Conservation (phyloP, 2,113 vertebrate species). For the Vireo altiloquus region DNA sequence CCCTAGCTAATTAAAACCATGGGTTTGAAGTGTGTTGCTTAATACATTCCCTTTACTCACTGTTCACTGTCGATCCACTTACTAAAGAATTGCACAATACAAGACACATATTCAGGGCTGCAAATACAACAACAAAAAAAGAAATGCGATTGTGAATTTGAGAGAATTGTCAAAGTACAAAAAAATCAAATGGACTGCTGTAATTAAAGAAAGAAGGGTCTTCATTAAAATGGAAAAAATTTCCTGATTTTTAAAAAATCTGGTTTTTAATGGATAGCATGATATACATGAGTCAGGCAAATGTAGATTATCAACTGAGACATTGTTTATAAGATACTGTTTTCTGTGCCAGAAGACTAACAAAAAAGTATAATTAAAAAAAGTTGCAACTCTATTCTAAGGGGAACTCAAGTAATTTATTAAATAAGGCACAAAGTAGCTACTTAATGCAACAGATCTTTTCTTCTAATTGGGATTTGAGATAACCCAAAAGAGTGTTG, state of each 20-base stretch:
- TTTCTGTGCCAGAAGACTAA: background rate
- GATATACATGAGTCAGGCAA: background rate
- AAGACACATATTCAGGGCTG: background rate
- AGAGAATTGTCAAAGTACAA: background rate
- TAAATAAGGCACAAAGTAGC: background rate
- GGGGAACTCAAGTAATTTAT: background rate
- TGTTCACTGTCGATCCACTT: background rate
- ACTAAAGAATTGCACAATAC: background rate
- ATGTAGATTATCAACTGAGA: background rate
- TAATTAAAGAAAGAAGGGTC: background rate
- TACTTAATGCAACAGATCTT: background rate
- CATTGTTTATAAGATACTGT: background rate
- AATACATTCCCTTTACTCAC: slow-evolving; percentile 12
- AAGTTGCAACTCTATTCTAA: background rate
- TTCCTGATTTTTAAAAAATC: background rate
- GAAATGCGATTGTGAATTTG: background rate
- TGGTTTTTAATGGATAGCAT: background rate
- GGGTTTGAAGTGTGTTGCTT: slow-evolving; percentile 20
- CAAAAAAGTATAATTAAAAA: background rate
- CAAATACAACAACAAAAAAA: background rate
- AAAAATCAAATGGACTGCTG: background rate
- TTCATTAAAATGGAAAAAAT: background rate
- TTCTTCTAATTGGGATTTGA: background rate
- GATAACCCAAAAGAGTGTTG: background rate
- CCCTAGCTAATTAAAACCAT: slow-evolving; percentile 49